Evolutionary conservation across 1,140 invertebrate genomes (phyloP).

Genomic region (Brachionus rotundiformis): DNA sequence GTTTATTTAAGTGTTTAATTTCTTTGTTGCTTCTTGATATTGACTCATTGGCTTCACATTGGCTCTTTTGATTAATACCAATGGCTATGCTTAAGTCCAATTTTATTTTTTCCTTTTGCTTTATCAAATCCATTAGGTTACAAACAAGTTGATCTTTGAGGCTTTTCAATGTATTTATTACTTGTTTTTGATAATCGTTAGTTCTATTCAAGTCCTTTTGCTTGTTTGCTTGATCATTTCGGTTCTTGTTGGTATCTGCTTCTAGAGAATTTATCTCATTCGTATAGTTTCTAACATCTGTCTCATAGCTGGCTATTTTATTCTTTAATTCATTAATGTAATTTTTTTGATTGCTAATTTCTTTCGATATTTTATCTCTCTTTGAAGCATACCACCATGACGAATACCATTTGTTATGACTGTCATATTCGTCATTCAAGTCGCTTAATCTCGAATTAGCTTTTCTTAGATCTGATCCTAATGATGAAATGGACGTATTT

Average conservation of each 20-base stretch:
- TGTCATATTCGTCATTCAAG: not conserved
- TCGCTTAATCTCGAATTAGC: not conserved
- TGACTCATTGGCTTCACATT: not conserved
- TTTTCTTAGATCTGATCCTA: too few species aligned
- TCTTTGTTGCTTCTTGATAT: conserved; percentile 1
- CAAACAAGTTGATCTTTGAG: not conserved
- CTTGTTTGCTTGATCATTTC: conserved; percentile 1
- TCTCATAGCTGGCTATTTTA: not conserved
- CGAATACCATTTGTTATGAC: not conserved
- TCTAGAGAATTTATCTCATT: not conserved
- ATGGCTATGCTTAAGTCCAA: not conserved
- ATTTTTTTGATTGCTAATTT: not conserved
- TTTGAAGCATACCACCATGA: conserved; percentile 2
- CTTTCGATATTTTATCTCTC: not conserved
- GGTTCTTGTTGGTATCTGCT: not conserved
- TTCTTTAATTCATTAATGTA: not conserved
- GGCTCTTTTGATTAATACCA: not conserved
- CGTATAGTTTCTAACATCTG: not conserved
- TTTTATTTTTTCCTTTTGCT: not conserved
- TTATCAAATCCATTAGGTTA: not conserved
- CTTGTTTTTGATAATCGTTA: not conserved
- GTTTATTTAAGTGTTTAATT: not conserved
- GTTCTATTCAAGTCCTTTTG: not conserved
- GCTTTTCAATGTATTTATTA: not conserved
- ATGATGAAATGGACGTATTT: not conserved